Percentiles rank a stretch among this genome's conserved stretches.
These are phyloP conservation scores for Drosophila gunungcola DNA, from an alignment of 1,140 invertebrate genomes.

Conservation along the genomic window DNA sequence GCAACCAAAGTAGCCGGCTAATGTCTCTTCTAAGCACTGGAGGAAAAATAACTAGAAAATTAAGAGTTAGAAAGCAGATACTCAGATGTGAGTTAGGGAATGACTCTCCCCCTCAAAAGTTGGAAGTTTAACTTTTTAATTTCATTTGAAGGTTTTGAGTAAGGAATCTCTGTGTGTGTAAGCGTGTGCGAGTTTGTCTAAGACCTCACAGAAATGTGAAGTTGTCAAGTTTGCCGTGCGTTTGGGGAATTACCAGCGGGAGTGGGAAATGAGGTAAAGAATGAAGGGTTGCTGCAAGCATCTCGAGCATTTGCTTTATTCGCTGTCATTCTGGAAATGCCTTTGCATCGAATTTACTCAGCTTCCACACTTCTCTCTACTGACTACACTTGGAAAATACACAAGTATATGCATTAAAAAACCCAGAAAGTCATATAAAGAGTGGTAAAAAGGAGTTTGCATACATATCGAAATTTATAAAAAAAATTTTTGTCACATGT, in stretches of 20 bases:
- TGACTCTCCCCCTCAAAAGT: conserved; percentile 14
- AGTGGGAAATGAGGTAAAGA: no score
- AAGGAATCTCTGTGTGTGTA: conserved; percentile 23
- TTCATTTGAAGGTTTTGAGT: conserved; percentile 58
- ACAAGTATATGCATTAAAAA: neutral
- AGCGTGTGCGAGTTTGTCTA: conserved; percentile 28
- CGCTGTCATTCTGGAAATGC: conserved; percentile 35
- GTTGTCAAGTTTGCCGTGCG: conserved; percentile 40
- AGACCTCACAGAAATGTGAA: conserved; percentile 46
- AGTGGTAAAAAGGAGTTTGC: no score
- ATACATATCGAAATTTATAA: no score
- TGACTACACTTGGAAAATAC: conserved; percentile 3
- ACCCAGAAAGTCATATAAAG: neutral
- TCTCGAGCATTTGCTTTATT: conserved; percentile 40
- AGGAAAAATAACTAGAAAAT: conserved; percentile 27
- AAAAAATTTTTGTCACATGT: no score
- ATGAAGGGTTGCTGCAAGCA: conserved; percentile 22
- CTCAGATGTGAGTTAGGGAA: conserved; percentile 29
- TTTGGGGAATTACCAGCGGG: conserved; percentile 30
- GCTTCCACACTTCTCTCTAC: conserved; percentile 8
- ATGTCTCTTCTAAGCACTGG: conserved; percentile 19
- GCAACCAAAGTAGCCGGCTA: conserved; percentile 26
- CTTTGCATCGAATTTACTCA: conserved; percentile 28
- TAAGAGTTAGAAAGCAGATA: conserved; percentile 19
- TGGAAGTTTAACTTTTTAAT: conserved; percentile 71